Evolutionary conservation across 2,113 vertebrate genomes (phyloP).

Genomic region (Microtus ochrogaster): DNA sequence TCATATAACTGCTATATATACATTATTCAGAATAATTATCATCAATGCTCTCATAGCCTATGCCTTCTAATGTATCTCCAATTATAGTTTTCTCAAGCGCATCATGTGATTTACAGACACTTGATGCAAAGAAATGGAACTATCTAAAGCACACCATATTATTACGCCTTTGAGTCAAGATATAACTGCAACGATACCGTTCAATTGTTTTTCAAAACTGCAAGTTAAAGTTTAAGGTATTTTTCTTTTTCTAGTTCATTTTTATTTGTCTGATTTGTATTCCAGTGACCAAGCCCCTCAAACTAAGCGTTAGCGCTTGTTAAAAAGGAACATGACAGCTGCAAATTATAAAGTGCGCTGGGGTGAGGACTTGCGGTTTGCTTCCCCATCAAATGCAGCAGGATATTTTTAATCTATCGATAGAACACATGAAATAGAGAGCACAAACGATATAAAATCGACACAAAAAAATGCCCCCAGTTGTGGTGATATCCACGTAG

Average conservation of each 20-base stretch:
- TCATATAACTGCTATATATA: neutral
- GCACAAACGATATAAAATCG: neutral
- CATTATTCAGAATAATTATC: neutral
- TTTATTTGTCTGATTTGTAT: neutral
- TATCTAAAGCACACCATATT: neutral
- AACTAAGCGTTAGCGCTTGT: neutral
- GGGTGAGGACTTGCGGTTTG: neutral
- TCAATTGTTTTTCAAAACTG: neutral
- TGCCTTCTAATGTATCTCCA: neutral
- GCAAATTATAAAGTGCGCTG: neutral
- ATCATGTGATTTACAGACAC: constrained; percentile 1
- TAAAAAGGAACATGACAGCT: constrained; percentile 27
- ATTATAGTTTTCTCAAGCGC: neutral
- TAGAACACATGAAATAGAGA: neutral
- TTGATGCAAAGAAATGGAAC: constrained; percentile 5
- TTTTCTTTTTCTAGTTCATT: constrained; percentile 3
- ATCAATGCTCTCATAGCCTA: neutral
- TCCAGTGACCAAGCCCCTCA: fast-evolving
- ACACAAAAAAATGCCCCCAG: neutral
- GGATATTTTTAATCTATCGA: neutral
- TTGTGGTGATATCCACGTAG: neutral
- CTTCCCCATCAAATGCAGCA: neutral
- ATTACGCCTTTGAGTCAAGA: neutral
- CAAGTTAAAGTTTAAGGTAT: neutral
- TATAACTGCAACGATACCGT: neutral